Percentiles rank a stretch among this genome's conserved stretches.
phyloP scores from a whole-genome alignment of 2,113 vertebrate genomes.

The Pampusana beccarii region DNA sequence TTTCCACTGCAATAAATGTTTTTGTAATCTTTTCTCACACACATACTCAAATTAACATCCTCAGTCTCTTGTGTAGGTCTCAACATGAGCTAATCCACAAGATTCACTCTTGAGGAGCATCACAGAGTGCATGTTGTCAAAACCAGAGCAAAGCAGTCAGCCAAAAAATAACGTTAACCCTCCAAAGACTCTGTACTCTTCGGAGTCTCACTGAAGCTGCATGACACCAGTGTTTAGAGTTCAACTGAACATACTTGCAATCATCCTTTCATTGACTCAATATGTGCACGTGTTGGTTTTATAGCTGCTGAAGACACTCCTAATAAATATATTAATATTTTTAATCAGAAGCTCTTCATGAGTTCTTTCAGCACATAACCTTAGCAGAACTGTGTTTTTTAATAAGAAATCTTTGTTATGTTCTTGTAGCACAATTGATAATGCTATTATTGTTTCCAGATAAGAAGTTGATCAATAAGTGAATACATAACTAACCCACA shows the following conservation, averaged over 20 bases:
- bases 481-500: background rate
- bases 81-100: background rate
- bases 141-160: background rate
- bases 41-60: background rate
- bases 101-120: background rate
- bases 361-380: background rate
- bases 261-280: background rate
- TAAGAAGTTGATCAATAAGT: background rate
- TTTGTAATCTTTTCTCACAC: background rate
- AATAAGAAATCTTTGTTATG: background rate
- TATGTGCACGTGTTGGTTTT: background rate
- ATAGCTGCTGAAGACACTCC: background rate
- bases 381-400: background rate
- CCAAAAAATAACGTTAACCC: background rate
- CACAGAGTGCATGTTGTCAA: fast-evolving
- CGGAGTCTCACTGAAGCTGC: background rate
- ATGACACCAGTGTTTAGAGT: background rate
- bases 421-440: background rate
- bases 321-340: background rate
- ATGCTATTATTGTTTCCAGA: background rate
- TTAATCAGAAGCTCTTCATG: background rate
- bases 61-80: background rate
- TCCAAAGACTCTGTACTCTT: background rate
- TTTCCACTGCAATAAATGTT: background rate
- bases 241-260: background rate